phyloP scores from a whole-genome alignment of 2,113 vertebrate genomes.

The Nibea coibor region DNA sequence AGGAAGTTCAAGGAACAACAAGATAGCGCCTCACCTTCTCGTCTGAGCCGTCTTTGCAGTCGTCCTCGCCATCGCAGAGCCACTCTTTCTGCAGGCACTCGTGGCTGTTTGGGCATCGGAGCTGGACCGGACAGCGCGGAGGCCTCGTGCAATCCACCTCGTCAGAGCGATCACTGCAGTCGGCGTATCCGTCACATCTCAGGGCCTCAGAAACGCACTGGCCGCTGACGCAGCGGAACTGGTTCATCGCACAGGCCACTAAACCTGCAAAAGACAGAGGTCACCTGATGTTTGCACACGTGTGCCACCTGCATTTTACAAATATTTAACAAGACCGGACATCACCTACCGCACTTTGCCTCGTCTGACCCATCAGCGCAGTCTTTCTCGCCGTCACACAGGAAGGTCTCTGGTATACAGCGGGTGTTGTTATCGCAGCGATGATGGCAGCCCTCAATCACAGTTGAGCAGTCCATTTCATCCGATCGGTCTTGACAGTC shows the following conservation, averaged over 20 bases:
- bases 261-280: constrained; percentile 63
- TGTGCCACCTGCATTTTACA: not conserved
- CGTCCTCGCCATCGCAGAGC: constrained; percentile 88
- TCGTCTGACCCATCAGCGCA: constrained; percentile 88
- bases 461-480: constrained; percentile 82
- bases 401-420: constrained; percentile 87
- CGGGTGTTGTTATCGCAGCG: constrained; percentile 84
- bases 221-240: constrained; percentile 86
- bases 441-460: constrained; percentile 80
- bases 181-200: constrained; percentile 87
- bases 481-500: constrained; percentile 88
- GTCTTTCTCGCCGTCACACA: constrained; percentile 89
- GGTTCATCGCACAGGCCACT: constrained; percentile 65
- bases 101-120: constrained; percentile 82
- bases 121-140: constrained; percentile 77
- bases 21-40: constrained; percentile 82
- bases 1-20: too few species aligned
- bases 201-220: constrained; percentile 87
- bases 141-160: constrained; percentile 85
- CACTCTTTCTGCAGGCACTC: constrained; percentile 89
- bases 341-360: constrained; percentile 79
- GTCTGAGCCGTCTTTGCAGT: constrained; percentile 89
- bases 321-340: not conserved
- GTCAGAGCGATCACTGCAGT: constrained; percentile 90
- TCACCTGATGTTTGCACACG: not conserved